These are phyloP conservation scores for Yponomeuta sedellus DNA, from an alignment of 2,888 invertebrate species.

Conservation along the genomic window DNA sequence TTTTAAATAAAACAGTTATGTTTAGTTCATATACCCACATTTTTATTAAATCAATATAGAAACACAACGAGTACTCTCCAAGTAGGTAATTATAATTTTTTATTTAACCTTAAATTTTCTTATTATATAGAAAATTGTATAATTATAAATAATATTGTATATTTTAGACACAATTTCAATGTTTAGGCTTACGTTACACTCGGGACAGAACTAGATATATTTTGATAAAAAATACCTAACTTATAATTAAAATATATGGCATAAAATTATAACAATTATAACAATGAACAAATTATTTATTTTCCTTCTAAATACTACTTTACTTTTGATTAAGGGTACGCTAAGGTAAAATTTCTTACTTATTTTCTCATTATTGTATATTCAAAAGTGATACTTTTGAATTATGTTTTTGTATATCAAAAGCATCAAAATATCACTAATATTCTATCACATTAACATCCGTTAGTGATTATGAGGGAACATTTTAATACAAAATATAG, in stretches of 20 bases:
- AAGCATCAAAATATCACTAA: conserved; percentile 57
- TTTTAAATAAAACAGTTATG: conserved; percentile 28
- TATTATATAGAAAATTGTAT: conserved; percentile 23
- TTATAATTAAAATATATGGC: background rate
- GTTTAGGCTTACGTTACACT: conserved; percentile 4
- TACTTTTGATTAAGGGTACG: background rate
- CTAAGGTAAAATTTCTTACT: background rate
- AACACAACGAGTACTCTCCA: conserved; percentile 22
- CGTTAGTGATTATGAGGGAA: conserved; percentile 25
- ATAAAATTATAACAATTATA: background rate
- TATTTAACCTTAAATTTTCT: conserved; percentile 22
- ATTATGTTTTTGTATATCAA: conserved; percentile 18
- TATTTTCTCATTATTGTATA: background rate
- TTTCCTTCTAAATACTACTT: background rate
- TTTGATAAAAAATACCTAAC: background rate
- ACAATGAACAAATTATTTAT: background rate
- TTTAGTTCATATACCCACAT: conserved; percentile 73
- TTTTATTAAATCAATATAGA: conserved; percentile 59
- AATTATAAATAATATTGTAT: conserved; percentile 19
- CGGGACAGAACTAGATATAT: conserved; percentile 9
- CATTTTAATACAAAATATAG: conserved; percentile 31
- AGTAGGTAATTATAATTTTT: conserved; percentile 20
- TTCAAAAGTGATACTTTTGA: background rate
- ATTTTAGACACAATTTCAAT: conserved; percentile 17
- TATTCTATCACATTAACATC: conserved; percentile 44